Evolutionary conservation across 2,797 vertebrate species (phyloP), one percentile per base, ranked within the genome.

Genomic region (Lerista edwardsae): DNA sequence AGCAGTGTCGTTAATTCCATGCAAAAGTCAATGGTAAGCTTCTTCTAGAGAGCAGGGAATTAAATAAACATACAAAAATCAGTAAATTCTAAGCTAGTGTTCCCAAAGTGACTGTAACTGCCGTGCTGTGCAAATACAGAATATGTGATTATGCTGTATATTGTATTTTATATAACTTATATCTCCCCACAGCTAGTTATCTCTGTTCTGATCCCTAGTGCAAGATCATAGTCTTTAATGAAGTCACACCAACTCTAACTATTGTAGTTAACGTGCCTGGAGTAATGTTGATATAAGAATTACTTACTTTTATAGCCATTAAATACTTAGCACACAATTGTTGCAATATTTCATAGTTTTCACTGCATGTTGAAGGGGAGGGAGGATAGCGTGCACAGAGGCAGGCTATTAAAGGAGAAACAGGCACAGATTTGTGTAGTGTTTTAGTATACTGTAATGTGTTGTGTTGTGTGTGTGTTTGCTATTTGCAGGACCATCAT

Each of bases 171-270:
- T 91, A 91, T 94, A 93, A 93, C 90, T 92, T 89, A 91, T 87
- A 92, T 75, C 89, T 92, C 91, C 87, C 81, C 84, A 92, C 83
- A 82, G 88, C 86, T 89, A 78, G 89, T 87, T 88, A 90, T 86
- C 90, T 82, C 91, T 89, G 91, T 88, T 91, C 91, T 91, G 94
- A 91, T 90, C 89, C 81, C 80, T 0, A 0, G 69, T 86, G 85
- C 84, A 91, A 92, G 90, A 90, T 78, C 87, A 69, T 83, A 87
- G 93, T 73, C 81, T 90, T 90, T 93, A 95, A 94, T 86, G 86
- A 94, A 69, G 89, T 85, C 90, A 85, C 0, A 0, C 64, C 15
- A 67, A 89, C 93, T 92, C 85, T 61, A 47, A 23, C 69, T 67
- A 74, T 86, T 83, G 62, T 74, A 65, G 65, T 78, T 86, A 86